A percentile compares a stretch with the other conserved stretches of the same genome.
Evolutionary conservation across 2,113 vertebrate genomes (phyloP).

Genomic region (Poecile atricapillus): DNA sequence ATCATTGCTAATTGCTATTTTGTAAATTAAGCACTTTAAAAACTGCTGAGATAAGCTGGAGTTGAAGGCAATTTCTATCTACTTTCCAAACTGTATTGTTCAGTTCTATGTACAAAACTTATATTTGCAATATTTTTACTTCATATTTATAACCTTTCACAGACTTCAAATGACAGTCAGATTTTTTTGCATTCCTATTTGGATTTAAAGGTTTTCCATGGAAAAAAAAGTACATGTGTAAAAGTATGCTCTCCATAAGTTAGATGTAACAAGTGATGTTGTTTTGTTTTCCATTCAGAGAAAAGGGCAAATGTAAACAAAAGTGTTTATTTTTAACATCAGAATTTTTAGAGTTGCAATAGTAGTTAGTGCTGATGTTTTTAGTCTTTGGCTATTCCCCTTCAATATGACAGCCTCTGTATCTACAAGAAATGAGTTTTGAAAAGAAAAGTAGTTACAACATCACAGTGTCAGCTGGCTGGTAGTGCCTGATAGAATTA

Average conservation of each 20-base stretch:
- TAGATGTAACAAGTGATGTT: neutral
- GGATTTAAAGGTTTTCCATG: neutral
- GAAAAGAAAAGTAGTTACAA: neutral
- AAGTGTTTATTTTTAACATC: neutral
- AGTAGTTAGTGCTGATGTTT: neutral
- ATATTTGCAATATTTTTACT: neutral
- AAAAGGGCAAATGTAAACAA: neutral
- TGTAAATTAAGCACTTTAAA: neutral
- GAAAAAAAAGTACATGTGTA: neutral
- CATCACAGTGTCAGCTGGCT: neutral
- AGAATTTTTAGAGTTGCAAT: neutral
- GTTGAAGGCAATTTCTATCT: neutral
- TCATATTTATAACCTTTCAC: neutral
- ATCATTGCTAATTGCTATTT: neutral
- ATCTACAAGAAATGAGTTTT: neutral
- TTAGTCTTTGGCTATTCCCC: neutral
- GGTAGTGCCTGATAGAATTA: neutral
- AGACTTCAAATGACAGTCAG: neutral
- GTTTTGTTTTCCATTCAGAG: rapidly evolving
- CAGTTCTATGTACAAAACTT: neutral
- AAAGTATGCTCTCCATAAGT: neutral
- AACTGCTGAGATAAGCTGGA: neutral
- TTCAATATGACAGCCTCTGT: neutral
- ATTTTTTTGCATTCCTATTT: neutral
- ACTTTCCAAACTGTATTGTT: neutral